Evolutionary conservation across 1,140 invertebrate species (phyloP), one percentile per base, ranked within the genome.

Genomic region (Armadillidium nasatum): DNA sequence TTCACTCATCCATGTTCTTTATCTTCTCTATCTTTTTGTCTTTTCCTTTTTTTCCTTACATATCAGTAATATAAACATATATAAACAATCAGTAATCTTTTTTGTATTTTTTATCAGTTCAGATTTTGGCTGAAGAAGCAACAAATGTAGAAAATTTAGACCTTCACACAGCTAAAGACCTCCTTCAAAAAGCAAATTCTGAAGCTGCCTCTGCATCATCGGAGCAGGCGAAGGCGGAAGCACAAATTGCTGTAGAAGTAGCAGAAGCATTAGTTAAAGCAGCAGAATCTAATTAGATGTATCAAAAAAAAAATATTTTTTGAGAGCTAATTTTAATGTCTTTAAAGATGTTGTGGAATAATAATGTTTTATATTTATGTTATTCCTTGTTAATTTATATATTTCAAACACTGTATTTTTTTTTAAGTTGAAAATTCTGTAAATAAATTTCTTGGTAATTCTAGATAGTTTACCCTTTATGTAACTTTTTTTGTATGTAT

Each of bases 71-170:
- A n/a, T n/a, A n/a, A n/a, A n/a, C n/a, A n/a, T n/a, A n/a, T n/a
- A n/a, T n/a, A n/a, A n/a, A n/a, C n/a, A n/a, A n/a, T n/a, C n/a
- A n/a, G n/a, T 33, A 33, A 33, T 33, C 33, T 6, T 33, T 33
- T 6, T 33, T 6, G 1, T 33, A 33, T 33, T 33, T 33, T 33
- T 60, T 60, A 15, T 13, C 77, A 81, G 96, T 99, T 78, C 97
- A 99, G 89, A 90, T 99, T 76, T 86, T 99, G 71, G 97, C 97
- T 66, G 97, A 99, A 87, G 97, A 99, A 88, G 96, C 96, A 44
- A 93, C 95, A 82, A 90, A 91, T 10, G 81, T 99, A 66, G 94
- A 94, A 79, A 88, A 90, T 82, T 84, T 99, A 71, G 97, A 99
- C 88, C 83, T 86, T 68, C 84, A 86, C 50, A 91, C 92, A 54